Base-by-base conservation (phyloP, 2,797 vertebrate species). In the Australoheros facetus region DNA sequence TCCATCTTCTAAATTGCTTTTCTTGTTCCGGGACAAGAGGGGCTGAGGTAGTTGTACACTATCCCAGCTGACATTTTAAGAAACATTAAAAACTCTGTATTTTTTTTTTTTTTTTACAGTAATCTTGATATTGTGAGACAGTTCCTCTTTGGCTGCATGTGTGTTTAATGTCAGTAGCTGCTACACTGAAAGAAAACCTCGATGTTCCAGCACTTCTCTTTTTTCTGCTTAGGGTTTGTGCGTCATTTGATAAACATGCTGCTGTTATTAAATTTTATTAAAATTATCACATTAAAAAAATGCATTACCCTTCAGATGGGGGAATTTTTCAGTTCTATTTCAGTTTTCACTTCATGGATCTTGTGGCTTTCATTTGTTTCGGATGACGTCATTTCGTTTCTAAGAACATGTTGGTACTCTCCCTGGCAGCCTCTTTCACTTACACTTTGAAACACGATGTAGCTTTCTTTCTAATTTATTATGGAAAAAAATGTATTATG, bases 1-100 rank as follows among this genome's bases (percentile, higher is more conserved):
- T 0, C 23, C 26, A 66, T 45, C 6, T 28, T 19, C 62, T 48
- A 19, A 19, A 48, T 48, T 23, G 3, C 8, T 0, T 28, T 16
- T 28, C 9, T 16, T 48, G 39, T 28, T 66, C 21, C 8, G 28
- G 9, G 42, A 0, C 6, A 48, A 28, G 0, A 17, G 23, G 42
- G 39, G 3, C 37, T 66, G 11, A 9, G 16, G 23, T 23, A 19
- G 21, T 17, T 66, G 23, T 0, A 48, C 45, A 11, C 0, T 0
- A 48, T 66, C 62, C 42, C 42, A 51, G 10, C 10, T 51, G 64
- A 51, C 64, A 51, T 39, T 48, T 48, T 17, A 48, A 17, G 45
- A 48, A 48, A 17, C 16, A 48, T 17, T 48, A 48, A 48, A 48
- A 48, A 5, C 4, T 45, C 3, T 42, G 39, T 39, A n/a, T 10